Conservation (phyloP, 2,113 vertebrate genomes). For the Xyliphius kryptos region DNA sequence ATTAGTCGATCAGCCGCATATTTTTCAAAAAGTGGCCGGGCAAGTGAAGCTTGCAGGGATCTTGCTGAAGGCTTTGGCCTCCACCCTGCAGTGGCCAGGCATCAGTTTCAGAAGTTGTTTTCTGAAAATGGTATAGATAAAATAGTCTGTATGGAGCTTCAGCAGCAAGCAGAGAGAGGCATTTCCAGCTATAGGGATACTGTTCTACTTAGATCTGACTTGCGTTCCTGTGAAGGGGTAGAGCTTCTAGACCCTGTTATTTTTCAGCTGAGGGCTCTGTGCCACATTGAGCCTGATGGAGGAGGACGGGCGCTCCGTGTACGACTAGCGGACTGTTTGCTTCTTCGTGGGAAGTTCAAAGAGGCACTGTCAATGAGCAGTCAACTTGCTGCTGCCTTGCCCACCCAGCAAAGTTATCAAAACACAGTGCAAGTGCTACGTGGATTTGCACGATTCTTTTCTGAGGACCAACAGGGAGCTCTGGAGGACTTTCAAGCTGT, state of each 20-base stretch:
- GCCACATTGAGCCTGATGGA: constrained; percentile 65
- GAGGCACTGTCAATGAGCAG: constrained; percentile 73
- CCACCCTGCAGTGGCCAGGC: constrained; percentile 61
- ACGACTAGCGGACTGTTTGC: constrained; percentile 80
- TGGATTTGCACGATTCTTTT: constrained; percentile 78
- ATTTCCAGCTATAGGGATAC: constrained; percentile 71
- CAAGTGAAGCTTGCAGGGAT: constrained; percentile 63
- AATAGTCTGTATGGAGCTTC: constrained; percentile 53
- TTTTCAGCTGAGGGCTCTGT: constrained; percentile 68
- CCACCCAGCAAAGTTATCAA: constrained; percentile 63
- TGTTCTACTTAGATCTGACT: constrained; percentile 65
- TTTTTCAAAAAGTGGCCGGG: constrained; percentile 63
- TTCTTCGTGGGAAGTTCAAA: constrained; percentile 68
- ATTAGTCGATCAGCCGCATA: constrained; percentile 69
- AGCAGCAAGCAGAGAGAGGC: constrained; percentile 66
- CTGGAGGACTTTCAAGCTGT: constrained; percentile 82
- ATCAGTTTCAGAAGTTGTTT: constrained; percentile 67
- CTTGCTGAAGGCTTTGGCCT: constrained; percentile 72
- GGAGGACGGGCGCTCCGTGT: constrained; percentile 66
- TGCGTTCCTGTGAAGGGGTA: constrained; percentile 66
- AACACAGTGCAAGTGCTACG: constrained; percentile 78
- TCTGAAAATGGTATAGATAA: constrained; percentile 52
- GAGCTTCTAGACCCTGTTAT: constrained; percentile 74
- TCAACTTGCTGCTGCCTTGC: constrained; percentile 60
- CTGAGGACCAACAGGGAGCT: constrained; percentile 63